Conservation (phyloP, 2,888 invertebrate genomes). For the Rhimphoctona megacephalus region DNA sequence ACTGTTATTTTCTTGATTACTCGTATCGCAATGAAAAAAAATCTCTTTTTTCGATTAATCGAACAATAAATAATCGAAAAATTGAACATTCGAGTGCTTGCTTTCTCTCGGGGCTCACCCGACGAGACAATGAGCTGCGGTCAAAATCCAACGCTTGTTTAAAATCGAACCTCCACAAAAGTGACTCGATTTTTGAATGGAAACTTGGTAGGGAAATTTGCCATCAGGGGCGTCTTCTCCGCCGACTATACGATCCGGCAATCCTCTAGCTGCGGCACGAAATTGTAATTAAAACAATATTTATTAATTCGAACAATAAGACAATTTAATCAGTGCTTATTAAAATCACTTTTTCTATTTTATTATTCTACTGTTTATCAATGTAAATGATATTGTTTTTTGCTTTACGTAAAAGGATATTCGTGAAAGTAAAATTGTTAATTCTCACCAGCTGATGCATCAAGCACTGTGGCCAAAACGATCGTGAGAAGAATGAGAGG, state of each 20-base stretch:
- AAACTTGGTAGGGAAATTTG: conserved; percentile 59
- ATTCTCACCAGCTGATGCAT: conserved; percentile 35
- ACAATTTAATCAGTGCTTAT: no score
- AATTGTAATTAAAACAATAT: neutral
- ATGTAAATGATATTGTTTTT: no score
- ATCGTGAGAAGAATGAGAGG: conserved; percentile 25
- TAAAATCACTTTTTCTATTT: neutral
- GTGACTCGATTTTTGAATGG: conserved; percentile 26
- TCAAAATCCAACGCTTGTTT: conserved; percentile 85
- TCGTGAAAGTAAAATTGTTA: neutral
- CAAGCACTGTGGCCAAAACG: conserved; percentile 25
- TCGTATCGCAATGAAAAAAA: conserved; percentile 83
- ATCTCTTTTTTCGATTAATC: neutral
- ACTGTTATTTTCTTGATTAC: conserved; percentile 81
- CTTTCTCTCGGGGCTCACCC: conserved; percentile 79
- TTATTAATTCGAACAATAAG: neutral
- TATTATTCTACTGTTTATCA: neutral
- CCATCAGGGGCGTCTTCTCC: conserved; percentile 55
- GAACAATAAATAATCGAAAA: neutral
- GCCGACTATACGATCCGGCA: conserved; percentile 46
- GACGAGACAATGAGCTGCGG: conserved; percentile 86
- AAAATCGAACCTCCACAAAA: conserved; percentile 76
- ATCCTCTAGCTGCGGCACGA: neutral
- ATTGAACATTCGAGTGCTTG: neutral
- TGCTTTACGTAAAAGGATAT: neutral